Percentiles rank a stretch among this genome's conserved stretches.
Evolutionary conservation across 2,113 vertebrate species (phyloP).

Genomic region (Phaethon lepturus): DNA sequence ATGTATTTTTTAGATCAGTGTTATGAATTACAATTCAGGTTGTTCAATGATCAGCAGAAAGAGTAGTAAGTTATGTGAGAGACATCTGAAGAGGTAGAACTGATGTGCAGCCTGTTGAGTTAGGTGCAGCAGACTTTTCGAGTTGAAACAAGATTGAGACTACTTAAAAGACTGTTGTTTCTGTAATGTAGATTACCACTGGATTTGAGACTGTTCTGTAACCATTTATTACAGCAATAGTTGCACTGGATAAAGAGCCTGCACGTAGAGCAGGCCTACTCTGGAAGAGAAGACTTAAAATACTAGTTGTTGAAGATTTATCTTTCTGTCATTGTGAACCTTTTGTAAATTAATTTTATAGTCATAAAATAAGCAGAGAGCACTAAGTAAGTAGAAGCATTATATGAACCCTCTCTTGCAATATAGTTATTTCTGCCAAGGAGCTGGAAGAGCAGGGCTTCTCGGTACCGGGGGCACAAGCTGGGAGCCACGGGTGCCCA

Average conservation of each 20-base stretch:
- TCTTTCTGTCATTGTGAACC: neutral
- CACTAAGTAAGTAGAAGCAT: neutral
- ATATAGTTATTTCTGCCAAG: neutral
- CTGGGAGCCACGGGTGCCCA: neutral
- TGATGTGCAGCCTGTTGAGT: neutral
- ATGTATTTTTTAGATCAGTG: neutral
- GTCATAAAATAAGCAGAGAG: neutral
- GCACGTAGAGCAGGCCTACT: neutral
- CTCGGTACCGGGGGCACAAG: fast-evolving
- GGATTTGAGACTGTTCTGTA: neutral
- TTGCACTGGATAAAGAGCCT: neutral
- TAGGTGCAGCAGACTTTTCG: neutral
- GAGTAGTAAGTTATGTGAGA: neutral
- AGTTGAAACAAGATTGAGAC: neutral
- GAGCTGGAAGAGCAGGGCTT: neutral
- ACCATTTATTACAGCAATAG: neutral
- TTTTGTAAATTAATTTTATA: neutral
- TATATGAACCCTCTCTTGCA: neutral
- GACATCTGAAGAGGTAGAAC: neutral
- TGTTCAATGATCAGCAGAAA: neutral
- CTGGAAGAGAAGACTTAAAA: neutral
- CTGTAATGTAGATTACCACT: neutral
- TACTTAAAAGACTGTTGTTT: neutral
- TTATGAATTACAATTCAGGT: neutral
- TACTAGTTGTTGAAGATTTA: neutral